Percentiles rank a stretch among this genome's conserved stretches.
These are phyloP conservation scores for Acronicta aceris DNA, from an alignment of 2,888 invertebrate species.

Conservation along the genomic window DNA sequence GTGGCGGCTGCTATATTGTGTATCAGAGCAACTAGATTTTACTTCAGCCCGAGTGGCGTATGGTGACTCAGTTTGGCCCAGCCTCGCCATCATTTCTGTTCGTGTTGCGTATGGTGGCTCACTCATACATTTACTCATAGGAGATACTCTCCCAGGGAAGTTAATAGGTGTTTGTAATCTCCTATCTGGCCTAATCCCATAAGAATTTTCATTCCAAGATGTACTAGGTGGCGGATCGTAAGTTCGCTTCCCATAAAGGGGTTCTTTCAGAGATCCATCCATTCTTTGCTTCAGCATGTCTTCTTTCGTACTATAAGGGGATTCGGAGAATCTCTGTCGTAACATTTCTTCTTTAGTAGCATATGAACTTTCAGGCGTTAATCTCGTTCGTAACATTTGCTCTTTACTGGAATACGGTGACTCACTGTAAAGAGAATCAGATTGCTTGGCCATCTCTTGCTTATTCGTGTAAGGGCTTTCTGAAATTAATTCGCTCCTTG, in stretches of 20 bases:
- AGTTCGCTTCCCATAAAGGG: constrained; percentile 81
- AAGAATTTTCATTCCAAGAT: constrained; percentile 82
- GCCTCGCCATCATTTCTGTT: constrained; percentile 82
- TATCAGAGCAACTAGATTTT: constrained; percentile 84
- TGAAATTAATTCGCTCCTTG: constrained; percentile 61
- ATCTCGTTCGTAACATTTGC: constrained; percentile 80
- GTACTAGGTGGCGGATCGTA: constrained; percentile 83
- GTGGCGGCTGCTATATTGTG: constrained; percentile 70
- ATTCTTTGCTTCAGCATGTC: constrained; percentile 85
- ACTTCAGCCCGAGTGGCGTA: constrained; percentile 80
- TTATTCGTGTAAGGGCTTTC: constrained; percentile 73
- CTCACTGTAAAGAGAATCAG: constrained; percentile 78
- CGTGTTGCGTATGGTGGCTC: constrained; percentile 84
- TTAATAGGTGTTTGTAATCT: constrained; percentile 81
- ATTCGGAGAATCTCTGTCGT: constrained; percentile 85
- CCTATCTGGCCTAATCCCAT: constrained; percentile 81
- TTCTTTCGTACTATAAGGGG: constrained; percentile 86
- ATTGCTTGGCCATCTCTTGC: constrained; percentile 73
- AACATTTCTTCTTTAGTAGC: constrained; percentile 87
- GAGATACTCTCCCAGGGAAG: constrained; percentile 78
- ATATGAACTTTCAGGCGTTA: constrained; percentile 81
- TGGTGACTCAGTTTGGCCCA: constrained; percentile 79
- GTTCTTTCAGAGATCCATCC: constrained; percentile 78
- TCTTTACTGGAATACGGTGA: constrained; percentile 85
- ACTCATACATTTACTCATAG: constrained; percentile 85